Conservation (phyloP, 2,797 vertebrate species). For the Fistularia commersonii region DNA sequence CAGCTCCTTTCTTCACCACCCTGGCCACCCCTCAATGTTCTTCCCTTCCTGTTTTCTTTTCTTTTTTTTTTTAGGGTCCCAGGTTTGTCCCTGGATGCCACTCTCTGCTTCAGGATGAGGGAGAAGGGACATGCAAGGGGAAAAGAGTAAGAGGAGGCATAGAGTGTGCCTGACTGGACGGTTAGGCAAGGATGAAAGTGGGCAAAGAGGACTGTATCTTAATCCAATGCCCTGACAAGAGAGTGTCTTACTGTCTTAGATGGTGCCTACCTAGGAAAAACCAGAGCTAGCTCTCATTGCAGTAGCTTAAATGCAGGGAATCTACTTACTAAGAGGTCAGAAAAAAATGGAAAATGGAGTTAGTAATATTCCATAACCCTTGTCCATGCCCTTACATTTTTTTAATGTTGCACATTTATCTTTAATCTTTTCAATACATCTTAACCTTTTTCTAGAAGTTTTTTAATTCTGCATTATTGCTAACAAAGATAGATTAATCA, state of each 20-base stretch:
- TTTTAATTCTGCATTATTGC: no score
- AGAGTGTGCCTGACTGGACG: slow-evolving; percentile 65
- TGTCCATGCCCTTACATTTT: no score
- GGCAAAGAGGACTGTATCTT: slow-evolving; percentile 64
- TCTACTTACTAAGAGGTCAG: slow-evolving; percentile 16
- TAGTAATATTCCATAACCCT: neutral
- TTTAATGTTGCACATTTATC: no score
- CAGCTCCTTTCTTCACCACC: slow-evolving; percentile 55
- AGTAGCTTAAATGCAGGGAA: slow-evolving; percentile 34
- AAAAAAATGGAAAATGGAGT: slow-evolving; percentile 2
- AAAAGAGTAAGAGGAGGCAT: slow-evolving; percentile 57
- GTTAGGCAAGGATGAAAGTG: slow-evolving; percentile 77
- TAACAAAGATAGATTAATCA: no score
- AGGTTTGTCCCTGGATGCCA: slow-evolving; percentile 64
- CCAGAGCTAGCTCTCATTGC: slow-evolving; percentile 33
- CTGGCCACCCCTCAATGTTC: slow-evolving; percentile 49
- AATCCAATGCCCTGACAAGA: slow-evolving; percentile 63
- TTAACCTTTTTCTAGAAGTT: no score
- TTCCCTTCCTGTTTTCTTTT: slow-evolving; percentile 56
- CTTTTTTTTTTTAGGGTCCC: slow-evolving; percentile 57
- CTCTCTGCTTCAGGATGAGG: slow-evolving; percentile 44
- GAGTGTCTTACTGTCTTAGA: slow-evolving; percentile 55
- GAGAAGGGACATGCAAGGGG: slow-evolving; percentile 52
- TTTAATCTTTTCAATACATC: no score
- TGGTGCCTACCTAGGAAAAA: slow-evolving; percentile 64